Base-by-base conservation (phyloP, 2,888 invertebrate genomes). In the Agelastica alni region DNA sequence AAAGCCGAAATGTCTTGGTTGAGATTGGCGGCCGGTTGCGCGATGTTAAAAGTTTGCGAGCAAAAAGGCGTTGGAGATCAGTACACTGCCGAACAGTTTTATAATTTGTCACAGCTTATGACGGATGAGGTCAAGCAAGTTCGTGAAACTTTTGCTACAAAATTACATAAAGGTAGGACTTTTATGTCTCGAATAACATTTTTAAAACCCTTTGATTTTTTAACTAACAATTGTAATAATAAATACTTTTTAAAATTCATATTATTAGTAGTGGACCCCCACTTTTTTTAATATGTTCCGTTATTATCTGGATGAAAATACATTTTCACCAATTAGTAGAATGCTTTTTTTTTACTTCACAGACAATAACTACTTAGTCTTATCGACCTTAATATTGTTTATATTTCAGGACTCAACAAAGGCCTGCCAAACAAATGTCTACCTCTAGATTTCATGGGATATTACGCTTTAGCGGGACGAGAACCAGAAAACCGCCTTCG, bases 11-110 rank as follows among this genome's bases (percentile, higher is more conserved):
- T 93, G 87, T 92, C 96, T 1, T 93, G 96, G 85, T 75, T 98
- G 39, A 83, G 97, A 53, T 79, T 97, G 31, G 89, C 93, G 9
- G 96, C 97, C 4, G 97, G 96, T 49, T 92, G 92, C 75, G 94
- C 95, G 41, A 95, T 97, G 91, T 79, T 98, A 45, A 97, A 96
- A 80, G 91, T 98, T 42, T 96, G 95, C 77, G 96, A 97, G 71
- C 96, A 97, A 76, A 94, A 94, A 72, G 93, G 93, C 42, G 97
- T 95, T 47, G 93, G 95, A 0, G 96, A 96, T 76, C 93, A 96
- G 75, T 93, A 93, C 74, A 93, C 91, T 2, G 89, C 92, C 1
- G 94, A 95, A 67, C 96, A 97, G 80, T 97, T 94, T 80, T 96
- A 94, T 74, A 92, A 93, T 72, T 80, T 97, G 22, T 93, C 96